Conservation (phyloP, 2,113 vertebrate genomes). For the Noctilio leporinus region DNA sequence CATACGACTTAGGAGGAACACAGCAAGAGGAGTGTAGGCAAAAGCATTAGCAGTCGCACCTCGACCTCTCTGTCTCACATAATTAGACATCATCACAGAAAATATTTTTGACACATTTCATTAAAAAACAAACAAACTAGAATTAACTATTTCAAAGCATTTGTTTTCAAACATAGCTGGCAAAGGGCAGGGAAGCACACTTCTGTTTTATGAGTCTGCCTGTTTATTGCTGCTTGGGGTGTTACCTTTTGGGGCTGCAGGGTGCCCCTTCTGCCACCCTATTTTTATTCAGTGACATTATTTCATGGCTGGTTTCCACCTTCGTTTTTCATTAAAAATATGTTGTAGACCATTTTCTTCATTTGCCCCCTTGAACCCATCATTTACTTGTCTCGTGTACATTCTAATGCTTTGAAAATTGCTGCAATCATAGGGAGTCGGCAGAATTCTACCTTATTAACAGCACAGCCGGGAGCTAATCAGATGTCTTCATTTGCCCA, state of each 20-base stretch:
- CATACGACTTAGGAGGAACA: neutral
- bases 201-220: neutral
- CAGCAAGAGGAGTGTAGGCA: neutral
- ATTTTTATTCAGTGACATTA: slow-evolving; percentile 33
- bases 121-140: neutral
- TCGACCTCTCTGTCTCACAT: neutral
- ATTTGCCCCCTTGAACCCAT: neutral
- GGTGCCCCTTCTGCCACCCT: neutral
- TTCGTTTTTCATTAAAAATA: slow-evolving; percentile 53
- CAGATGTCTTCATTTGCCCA: slow-evolving; percentile 23
- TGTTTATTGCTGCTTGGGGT: neutral
- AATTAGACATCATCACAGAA: neutral
- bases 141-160: slow-evolving; percentile 25
- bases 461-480: slow-evolving; percentile 46
- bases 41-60: neutral
- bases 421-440: slow-evolving; percentile 44
- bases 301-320: slow-evolving; percentile 4
- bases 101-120: neutral
- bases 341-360: neutral
- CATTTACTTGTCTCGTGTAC: neutral
- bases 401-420: slow-evolving; percentile 42
- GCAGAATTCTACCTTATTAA: slow-evolving; percentile 52
- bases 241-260: neutral
- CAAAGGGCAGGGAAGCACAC: neutral
- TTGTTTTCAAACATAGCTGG: slow-evolving; percentile 41